Percentiles rank a stretch among this genome's conserved stretches.
Conservation (phyloP, 2,797 vertebrate species). For the Danio albolineatus region DNA sequence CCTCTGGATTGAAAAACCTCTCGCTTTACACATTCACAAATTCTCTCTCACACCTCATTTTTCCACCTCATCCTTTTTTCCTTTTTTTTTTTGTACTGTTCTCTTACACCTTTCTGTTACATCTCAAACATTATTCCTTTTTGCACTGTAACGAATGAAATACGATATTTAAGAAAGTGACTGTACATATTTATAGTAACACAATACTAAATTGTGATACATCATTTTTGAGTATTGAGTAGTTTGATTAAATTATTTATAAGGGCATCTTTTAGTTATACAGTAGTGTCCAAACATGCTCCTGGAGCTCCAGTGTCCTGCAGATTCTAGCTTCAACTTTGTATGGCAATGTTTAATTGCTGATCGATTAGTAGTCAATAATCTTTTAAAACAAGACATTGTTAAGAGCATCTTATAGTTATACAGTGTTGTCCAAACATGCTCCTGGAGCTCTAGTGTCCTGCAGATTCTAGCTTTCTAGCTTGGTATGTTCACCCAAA, state of each 20-base stretch:
- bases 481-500: no score
- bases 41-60: neutral
- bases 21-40: neutral
- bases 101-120: neutral
- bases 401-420: no score
- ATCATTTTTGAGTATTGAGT: neutral
- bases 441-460: no score
- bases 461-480: no score
- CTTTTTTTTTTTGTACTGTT: neutral
- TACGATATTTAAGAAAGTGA: neutral
- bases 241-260: conserved; percentile 1
- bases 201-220: neutral
- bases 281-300: neutral
- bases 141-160: neutral
- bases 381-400: no score
- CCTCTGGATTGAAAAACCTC: conserved; percentile 72
- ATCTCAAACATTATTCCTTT: neutral
- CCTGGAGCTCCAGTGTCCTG: no score
- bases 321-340: no score
- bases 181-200: neutral
- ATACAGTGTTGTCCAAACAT: no score
- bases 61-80: neutral
- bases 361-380: no score
- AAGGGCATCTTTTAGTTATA: neutral
- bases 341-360: no score